Evolutionary conservation across 2,888 invertebrate genomes (phyloP).

Genomic region (Drosophila mayaguana): DNA sequence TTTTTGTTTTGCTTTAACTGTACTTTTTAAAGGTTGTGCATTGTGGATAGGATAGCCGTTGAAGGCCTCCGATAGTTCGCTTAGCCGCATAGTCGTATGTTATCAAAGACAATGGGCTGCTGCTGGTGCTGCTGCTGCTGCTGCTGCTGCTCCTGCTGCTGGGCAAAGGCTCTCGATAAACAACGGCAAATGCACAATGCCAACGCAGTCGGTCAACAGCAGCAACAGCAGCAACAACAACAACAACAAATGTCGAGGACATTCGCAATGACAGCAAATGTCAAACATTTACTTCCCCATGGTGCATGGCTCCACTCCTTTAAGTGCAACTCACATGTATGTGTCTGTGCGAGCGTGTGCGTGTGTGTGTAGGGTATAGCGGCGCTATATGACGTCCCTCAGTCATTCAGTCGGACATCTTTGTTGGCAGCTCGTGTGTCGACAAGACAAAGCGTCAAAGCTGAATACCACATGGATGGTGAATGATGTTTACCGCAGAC

Average conservation of each 20-base stretch:
- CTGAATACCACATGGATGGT: constrained; percentile 14
- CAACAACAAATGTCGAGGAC: constrained; percentile 52
- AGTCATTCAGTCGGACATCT: constrained; percentile 33
- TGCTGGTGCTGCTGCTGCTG: not conserved
- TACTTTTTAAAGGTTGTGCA: constrained; percentile 7
- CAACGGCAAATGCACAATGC: constrained; percentile 59
- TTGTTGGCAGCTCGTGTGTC: constrained; percentile 53
- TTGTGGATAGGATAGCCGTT: constrained; percentile 45
- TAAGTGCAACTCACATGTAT: constrained; percentile 41
- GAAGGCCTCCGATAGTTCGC: constrained; percentile 29
- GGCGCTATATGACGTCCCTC: constrained; percentile 4
- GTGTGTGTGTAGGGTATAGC: constrained; percentile 2
- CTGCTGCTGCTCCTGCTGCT: constrained; percentile 10
- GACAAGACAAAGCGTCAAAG: constrained; percentile 48
- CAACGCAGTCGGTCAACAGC: constrained; percentile 38
- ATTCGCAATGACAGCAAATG: constrained; percentile 76
- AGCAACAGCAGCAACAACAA: constrained; percentile 25
- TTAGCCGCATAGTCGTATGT: constrained; percentile 19
- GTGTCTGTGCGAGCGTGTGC: no score
- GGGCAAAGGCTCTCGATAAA: constrained; percentile 46
- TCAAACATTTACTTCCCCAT: constrained; percentile 63
- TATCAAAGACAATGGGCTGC: constrained; percentile 46
- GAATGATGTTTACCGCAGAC: constrained; percentile 8
- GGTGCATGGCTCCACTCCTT: constrained; percentile 37
- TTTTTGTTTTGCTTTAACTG: constrained; percentile 5